Conservation (phyloP, 2,888 invertebrate genomes). For the Stenurella melanura region DNA sequence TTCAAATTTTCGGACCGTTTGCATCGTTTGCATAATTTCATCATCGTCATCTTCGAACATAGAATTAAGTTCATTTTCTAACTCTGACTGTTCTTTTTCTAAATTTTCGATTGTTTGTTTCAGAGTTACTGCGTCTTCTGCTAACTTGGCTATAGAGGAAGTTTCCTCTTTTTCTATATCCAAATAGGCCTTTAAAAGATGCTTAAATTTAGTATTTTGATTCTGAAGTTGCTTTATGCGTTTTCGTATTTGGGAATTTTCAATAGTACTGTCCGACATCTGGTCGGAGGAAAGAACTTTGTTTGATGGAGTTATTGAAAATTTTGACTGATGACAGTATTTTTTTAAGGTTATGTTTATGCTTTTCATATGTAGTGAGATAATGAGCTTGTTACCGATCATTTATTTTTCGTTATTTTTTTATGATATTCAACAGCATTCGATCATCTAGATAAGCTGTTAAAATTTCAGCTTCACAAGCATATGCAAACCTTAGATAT, state of each 20-base stretch:
- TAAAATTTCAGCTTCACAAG: no score
- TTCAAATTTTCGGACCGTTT: slow-evolving; percentile 43
- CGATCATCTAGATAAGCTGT: no score
- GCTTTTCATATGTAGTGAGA: no score
- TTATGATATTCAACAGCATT: no score
- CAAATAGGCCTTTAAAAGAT: slow-evolving; percentile 53
- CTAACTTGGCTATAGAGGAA: slow-evolving; percentile 39
- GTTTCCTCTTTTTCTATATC: slow-evolving; percentile 55
- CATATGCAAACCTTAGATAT: no score
- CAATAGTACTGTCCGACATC: slow-evolving; percentile 12
- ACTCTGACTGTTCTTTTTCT: slow-evolving; percentile 54
- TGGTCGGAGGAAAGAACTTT: not conserved
- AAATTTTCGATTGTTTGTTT: slow-evolving; percentile 49
- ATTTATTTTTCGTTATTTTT: no score
- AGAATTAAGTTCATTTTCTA: slow-evolving; percentile 51
- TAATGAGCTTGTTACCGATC: no score
- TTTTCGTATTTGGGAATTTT: slow-evolving; percentile 52
- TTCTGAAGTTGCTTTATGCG: slow-evolving; percentile 59
- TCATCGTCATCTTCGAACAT: slow-evolving; percentile 39
- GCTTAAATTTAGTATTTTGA: slow-evolving; percentile 57
- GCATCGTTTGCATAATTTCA: slow-evolving; percentile 32
- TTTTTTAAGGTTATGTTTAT: slow-evolving; percentile 16
- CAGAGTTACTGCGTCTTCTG: slow-evolving; percentile 48
- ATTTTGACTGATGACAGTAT: slow-evolving; percentile 24
- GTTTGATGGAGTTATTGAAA: not conserved